A percentile compares a stretch with the other conserved stretches of the same genome.
These are phyloP conservation scores for Onychomys arenicola DNA, from an alignment of 2,797 vertebrate species.

Conservation along the genomic window DNA sequence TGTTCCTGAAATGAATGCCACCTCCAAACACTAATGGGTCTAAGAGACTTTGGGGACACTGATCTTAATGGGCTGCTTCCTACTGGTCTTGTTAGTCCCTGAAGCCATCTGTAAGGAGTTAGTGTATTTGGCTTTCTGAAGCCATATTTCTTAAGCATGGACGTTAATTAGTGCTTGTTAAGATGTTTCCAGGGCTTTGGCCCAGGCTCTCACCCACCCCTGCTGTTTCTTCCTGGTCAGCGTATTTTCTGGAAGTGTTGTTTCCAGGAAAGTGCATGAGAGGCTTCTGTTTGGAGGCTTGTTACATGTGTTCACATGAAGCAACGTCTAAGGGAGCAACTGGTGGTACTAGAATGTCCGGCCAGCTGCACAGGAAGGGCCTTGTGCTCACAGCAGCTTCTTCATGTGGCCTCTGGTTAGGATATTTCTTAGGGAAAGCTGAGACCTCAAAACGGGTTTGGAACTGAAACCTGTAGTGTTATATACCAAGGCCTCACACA, in stretches of 20 bases:
- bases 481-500: neutral
- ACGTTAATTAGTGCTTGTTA: constrained; percentile 82
- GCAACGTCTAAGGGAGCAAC: neutral
- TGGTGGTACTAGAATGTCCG: neutral
- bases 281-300: neutral
- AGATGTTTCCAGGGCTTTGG: constrained; percentile 49
- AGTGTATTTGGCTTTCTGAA: constrained; percentile 78
- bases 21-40: constrained; percentile 64
- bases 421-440: constrained; percentile 44
- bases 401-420: neutral
- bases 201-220: constrained; percentile 45
- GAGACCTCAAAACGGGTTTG: constrained; percentile 32
- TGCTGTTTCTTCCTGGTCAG: constrained; percentile 76
- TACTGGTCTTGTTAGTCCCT: constrained; percentile 77
- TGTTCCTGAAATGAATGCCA: constrained; percentile 60
- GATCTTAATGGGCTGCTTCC: constrained; percentile 73
- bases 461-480: neutral
- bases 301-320: neutral
- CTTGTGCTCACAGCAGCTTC: neutral
- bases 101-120: constrained; percentile 80
- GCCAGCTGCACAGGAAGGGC: neutral
- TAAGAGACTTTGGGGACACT: constrained; percentile 66
- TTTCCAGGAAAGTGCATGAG: constrained; percentile 38
- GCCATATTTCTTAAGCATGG: constrained; percentile 74
- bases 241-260: constrained; percentile 69